Evolutionary conservation across 2,888 invertebrate genomes (phyloP), one percentile per base, ranked within the genome.

Genomic region (Crossocerus cetratus): DNA sequence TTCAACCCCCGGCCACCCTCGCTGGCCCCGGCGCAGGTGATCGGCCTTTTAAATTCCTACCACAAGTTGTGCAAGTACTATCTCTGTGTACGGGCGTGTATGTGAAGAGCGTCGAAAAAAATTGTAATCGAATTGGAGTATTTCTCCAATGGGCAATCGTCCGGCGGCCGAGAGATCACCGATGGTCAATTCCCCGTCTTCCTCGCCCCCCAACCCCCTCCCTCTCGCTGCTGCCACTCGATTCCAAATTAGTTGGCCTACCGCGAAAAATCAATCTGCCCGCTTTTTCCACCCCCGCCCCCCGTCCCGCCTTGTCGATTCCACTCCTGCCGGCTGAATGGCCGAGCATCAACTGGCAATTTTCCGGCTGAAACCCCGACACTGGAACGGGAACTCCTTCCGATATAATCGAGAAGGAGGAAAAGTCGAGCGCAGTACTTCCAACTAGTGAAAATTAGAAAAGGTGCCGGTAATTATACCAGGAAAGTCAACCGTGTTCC

Each of bases 221-320:
- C 58, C 45, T 65, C 58, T 54, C 75, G 63, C 65, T n/a, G n/a
- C n/a, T n/a, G n/a, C n/a, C n/a, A 32, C 65, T 74, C 78, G 67
- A 75, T 74, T 73, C 74, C 79, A 80, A 85, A 85, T 85, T 88
- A 88, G 82, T 83, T 79, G 86, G 80, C 82, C 83, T 78, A 87
- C 89, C 88, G 80, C 88, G 87, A 89, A 88, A 89, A 88, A 89
- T 87, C 88, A 89, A 88, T 88, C 84, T 84, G 78, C 79, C 74
- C 84, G 79, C 76, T 79, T 85, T 76, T 85, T 86, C 8, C 23
- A 78, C 73, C 74, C 72, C 73, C 59, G 69, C 65, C 65, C 72
- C 8, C 20, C 70, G 71, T 67, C 58, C 65, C 65, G 72, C 72
- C 78, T 80, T 76, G 84, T 82, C 82, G 83, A 81, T 84, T 82